Evolutionary conservation across 1,140 invertebrate genomes (phyloP).

Genomic region (Drosophila micromelanica): DNA sequence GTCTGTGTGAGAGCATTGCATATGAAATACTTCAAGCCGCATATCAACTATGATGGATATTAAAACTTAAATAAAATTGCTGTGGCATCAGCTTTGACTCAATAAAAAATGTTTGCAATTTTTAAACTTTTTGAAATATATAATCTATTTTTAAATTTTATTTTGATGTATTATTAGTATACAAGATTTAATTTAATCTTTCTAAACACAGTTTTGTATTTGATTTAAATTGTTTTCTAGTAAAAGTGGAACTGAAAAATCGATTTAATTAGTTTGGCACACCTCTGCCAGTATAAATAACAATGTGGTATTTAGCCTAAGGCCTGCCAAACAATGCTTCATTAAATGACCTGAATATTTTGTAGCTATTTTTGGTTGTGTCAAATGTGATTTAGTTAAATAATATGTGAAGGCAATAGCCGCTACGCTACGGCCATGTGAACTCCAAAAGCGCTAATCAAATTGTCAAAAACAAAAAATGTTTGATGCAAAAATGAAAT

Average conservation of each 20-base stretch:
- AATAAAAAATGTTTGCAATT: neutral
- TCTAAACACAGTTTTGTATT: too few species aligned
- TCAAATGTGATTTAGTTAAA: constrained; percentile 34
- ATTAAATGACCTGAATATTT: constrained; percentile 28
- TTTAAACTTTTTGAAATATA: too few species aligned
- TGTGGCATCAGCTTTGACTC: neutral
- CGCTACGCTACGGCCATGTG: neutral
- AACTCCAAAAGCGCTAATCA: constrained; percentile 53
- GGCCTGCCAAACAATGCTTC: constrained; percentile 1
- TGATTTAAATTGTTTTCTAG: neutral
- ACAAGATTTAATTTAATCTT: too few species aligned
- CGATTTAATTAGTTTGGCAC: constrained; percentile 9
- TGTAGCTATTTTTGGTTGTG: constrained; percentile 12
- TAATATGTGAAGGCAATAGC: constrained; percentile 10
- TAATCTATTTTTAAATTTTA: neutral
- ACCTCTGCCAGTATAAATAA: constrained; percentile 5
- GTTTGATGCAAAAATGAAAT: constrained; percentile 30
- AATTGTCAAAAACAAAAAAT: constrained; percentile 47
- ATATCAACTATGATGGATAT: constrained; percentile 12
- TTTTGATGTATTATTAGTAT: neutral
- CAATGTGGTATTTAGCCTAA: constrained; percentile 8
- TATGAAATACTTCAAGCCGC: neutral
- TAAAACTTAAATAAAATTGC: neutral
- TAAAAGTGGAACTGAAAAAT: constrained; percentile 1
- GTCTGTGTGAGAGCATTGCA: neutral